These are phyloP conservation scores for Hoplostethus mediterraneus DNA, from an alignment of 2,797 vertebrate species.

Conservation along the genomic window DNA sequence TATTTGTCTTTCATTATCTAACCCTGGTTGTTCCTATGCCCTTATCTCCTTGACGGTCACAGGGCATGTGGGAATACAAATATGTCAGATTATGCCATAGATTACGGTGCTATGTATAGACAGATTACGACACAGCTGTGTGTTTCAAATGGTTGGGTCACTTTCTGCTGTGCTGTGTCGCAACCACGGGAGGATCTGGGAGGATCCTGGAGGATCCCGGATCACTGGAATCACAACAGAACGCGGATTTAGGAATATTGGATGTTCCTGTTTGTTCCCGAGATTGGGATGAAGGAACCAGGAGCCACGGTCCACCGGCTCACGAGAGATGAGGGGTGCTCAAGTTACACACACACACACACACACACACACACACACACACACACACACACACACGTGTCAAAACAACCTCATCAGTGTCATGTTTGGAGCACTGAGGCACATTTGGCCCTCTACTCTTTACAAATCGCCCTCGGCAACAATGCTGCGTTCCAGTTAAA, in stretches of 20 bases:
- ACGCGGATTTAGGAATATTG: too few relatives aligned
- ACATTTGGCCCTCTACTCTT: too few relatives aligned
- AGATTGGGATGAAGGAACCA: neutral
- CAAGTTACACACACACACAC: neutral
- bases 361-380: conserved; percentile 19
- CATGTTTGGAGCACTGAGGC: too few relatives aligned
- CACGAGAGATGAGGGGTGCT: neutral
- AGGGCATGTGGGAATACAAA: conserved; percentile 1
- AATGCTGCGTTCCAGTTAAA: too few relatives aligned
- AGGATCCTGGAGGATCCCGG: too few relatives aligned
- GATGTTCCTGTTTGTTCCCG: too few relatives aligned
- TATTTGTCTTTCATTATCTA: neutral
- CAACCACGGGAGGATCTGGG: too few relatives aligned
- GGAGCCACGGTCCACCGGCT: neutral
- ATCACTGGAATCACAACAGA: too few relatives aligned
- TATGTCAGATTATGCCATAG: conserved; percentile 8
- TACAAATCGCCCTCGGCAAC: too few relatives aligned
- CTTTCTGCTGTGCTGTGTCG: too few relatives aligned
- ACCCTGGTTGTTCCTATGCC: neutral
- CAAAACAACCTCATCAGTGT: too few relatives aligned
- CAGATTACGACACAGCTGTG: neutral
- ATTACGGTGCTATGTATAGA: conserved; percentile 17
- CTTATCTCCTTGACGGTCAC: neutral
- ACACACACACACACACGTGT: conserved; percentile 14
- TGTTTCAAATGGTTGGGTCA: too few relatives aligned